Conservation (phyloP, 1,140 invertebrate genomes). For the Scaptomyza hsui region DNA sequence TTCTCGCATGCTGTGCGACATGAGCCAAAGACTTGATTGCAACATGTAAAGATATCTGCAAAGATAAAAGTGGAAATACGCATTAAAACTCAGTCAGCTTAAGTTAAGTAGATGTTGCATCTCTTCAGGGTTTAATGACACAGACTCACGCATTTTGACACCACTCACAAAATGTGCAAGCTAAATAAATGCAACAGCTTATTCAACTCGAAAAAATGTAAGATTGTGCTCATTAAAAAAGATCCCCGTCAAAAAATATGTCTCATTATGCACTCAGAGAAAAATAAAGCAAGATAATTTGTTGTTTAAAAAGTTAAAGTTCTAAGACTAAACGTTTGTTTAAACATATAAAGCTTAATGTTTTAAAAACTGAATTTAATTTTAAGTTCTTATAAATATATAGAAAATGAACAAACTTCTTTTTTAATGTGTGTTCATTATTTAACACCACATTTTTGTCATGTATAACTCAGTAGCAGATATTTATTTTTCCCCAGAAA, state of each 20-base stretch:
- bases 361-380: no score
- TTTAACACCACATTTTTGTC: conserved; percentile 41
- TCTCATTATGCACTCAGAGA: conserved; percentile 12
- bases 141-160: conserved; percentile 69
- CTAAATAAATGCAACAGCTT: conserved; percentile 49
- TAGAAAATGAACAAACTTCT: no score
- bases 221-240: conserved; percentile 45
- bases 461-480: conserved; percentile 32
- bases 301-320: no score
- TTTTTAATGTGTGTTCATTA: no score
- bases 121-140: conserved; percentile 60
- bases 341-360: no score
- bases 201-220: conserved; percentile 10
- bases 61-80: conserved; percentile 43
- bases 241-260: conserved; percentile 7
- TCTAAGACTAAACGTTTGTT: no score
- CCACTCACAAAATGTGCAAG: conserved; percentile 55
- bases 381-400: no score
- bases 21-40: conserved; percentile 80
- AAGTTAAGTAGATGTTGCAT: conserved; percentile 41
- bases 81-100: conserved; percentile 42
- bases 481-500: conserved; percentile 1
- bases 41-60: conserved; percentile 82
- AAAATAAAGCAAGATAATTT: no score
- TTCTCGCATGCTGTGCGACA: conserved; percentile 83